A percentile compares a stretch with the other conserved stretches of the same genome.
These are phyloP conservation scores for Rhopalosiphum nymphaeae DNA, from an alignment of 2,888 invertebrate genomes.

Conservation along the genomic window DNA sequence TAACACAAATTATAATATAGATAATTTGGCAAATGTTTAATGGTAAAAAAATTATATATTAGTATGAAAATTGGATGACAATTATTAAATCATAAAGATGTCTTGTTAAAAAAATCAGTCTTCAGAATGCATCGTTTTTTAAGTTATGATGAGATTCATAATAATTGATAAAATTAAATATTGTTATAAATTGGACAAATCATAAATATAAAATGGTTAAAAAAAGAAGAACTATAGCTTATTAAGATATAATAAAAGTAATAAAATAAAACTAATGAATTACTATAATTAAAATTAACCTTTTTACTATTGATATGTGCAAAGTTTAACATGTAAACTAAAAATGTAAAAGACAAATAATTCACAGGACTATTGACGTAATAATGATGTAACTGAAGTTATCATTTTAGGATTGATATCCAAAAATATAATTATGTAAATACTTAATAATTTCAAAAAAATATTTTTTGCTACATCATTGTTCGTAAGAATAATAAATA, in stretches of 20 bases:
- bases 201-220: not conserved
- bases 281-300: not conserved
- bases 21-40: not conserved
- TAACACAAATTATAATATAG: not conserved
- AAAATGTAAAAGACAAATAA: not conserved
- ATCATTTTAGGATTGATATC: not conserved
- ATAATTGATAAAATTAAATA: not conserved
- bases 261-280: not conserved
- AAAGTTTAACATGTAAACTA: conserved; percentile 9
- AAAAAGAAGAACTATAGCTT: not conserved
- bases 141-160: not conserved
- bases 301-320: not conserved
- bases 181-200: not conserved
- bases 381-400: not conserved
- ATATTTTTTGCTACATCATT: not conserved
- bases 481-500: not conserved
- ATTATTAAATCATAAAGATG: not conserved
- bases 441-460: not conserved
- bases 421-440: not conserved
- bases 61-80: not conserved
- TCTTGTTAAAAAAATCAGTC: conserved; percentile 37
- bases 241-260: not conserved
- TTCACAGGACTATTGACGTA: not conserved
- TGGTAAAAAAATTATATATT: not conserved
- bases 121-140: not conserved